Base-by-base conservation (phyloP, 2,113 vertebrate genomes). In the Puffinus mauretanicus region DNA sequence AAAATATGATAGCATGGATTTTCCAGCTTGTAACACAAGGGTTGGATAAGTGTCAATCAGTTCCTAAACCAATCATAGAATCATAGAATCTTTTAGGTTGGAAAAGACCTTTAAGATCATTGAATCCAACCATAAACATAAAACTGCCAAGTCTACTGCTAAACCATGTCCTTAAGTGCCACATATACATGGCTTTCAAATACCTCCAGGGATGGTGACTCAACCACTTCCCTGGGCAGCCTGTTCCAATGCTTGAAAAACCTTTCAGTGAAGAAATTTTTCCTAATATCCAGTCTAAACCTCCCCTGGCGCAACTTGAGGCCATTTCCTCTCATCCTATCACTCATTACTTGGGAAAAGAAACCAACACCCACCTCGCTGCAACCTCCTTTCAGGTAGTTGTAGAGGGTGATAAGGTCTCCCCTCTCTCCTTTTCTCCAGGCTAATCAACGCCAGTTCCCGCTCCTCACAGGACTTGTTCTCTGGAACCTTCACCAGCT, bases 91-190 rank as follows among this genome's bases (percentile, higher is more conserved):
- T 18, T 66, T 51, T 36, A 44, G 6, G 8, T 36, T 82, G 26
- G 25, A 58, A 81, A 82, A 66, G 30, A 58, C 12, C 6, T 25
- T 34, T 38, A 62, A 44, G 36, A 40, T 32, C 30, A 32, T 14
- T 0, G 0, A 70, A 34, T 62, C 13, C 22, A 87, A 32, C 21
- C 1, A 2, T n/a, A 11, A 69, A 32, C 4, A 0, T 38, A 44
- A 26, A 9, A 36, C 24, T 52, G 16, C 16, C 25, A 66, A 73
- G 21, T 52, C 17, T 40, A 40, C 32, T 27, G 13, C 36, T 75
- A 67, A 81, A 67, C 17, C 27, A 24, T 19, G 14, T 58, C 13
- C 21, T 14, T 27, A 19, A 46, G 2, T 0, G 1, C 5, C 14
- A 44, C 10, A 24, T 49, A 11, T 16, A 54, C 9, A 9, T 1